Evolutionary conservation across 2,888 invertebrate species (phyloP).

Genomic region (Idaea biselata): DNA sequence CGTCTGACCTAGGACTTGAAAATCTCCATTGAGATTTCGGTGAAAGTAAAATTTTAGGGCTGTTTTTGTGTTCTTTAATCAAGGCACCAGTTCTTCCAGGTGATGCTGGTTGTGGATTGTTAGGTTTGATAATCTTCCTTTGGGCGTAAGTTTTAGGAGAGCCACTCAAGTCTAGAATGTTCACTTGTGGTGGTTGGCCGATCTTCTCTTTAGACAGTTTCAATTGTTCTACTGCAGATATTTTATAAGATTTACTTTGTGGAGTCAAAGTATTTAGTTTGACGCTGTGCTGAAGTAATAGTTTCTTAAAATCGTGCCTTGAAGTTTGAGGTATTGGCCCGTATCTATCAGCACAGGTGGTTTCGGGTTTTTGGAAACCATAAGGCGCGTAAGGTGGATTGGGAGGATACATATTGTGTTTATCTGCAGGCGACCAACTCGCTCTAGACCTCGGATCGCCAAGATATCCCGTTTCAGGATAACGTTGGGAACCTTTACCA

Average conservation of each 20-base stretch:
- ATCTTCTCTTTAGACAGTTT: constrained; percentile 84
- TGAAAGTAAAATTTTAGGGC: constrained; percentile 84
- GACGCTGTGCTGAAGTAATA: constrained; percentile 88
- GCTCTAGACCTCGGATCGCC: constrained; percentile 79
- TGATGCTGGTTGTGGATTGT: constrained; percentile 70
- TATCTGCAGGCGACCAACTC: constrained; percentile 83
- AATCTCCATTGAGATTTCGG: constrained; percentile 88
- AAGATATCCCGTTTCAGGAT: constrained; percentile 83
- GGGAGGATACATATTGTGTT: constrained; percentile 49
- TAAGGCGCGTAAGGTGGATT: constrained; percentile 35
- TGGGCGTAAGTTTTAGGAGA: constrained; percentile 86
- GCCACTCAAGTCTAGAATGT: constrained; percentile 85
- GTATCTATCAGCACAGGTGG: constrained; percentile 83
- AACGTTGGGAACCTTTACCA: constrained; percentile 64
- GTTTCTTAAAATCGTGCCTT: constrained; percentile 90
- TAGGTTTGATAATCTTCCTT: constrained; percentile 78
- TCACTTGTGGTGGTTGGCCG: constrained; percentile 72
- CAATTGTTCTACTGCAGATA: constrained; percentile 90
- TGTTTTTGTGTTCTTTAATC: constrained; percentile 76
- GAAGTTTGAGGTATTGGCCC: constrained; percentile 86
- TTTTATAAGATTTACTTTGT: constrained; percentile 80
- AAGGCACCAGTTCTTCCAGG: constrained; percentile 78
- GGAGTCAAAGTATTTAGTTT: constrained; percentile 79
- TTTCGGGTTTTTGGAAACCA: constrained; percentile 57
- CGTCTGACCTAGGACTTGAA: constrained; percentile 88